Percentiles rank a stretch among this genome's conserved stretches.
phyloP scores from a whole-genome alignment of 2,113 vertebrate species.

The Rousettus leschenaultii region DNA sequence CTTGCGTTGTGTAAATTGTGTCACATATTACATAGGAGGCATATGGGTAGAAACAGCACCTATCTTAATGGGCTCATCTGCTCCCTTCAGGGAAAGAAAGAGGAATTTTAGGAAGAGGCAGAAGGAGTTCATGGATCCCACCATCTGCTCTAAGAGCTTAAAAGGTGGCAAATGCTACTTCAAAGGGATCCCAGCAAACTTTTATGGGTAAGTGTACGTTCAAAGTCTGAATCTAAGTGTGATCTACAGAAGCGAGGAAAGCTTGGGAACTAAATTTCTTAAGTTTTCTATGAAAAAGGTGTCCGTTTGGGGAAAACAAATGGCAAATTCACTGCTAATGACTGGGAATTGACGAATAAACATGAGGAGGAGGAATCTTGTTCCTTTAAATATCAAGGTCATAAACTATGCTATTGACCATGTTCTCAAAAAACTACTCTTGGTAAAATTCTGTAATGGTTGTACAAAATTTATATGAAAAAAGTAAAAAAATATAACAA shows the following conservation, averaged over 20 bases:
- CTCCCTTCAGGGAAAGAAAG: neutral
- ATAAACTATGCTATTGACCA: neutral
- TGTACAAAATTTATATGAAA: neutral
- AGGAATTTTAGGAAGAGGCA: neutral
- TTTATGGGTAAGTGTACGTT: neutral
- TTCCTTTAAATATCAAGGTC: neutral
- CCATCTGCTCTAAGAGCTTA: neutral
- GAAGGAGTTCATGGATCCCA: neutral
- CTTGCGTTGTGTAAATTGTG: neutral
- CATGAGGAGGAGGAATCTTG: neutral
- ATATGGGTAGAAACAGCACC: neutral
- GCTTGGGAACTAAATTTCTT: neutral
- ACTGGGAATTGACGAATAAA: neutral
- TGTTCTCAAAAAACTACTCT: neutral
- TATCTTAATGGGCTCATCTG: conserved; percentile 37
- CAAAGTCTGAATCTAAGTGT: neutral
- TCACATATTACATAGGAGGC: neutral
- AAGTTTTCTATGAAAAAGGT: neutral
- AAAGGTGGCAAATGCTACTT: conserved; percentile 41
- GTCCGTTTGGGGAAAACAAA: conserved; percentile 33
- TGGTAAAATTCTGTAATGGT: neutral
- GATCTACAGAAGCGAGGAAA: neutral
- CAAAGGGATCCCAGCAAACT: conserved; percentile 17
- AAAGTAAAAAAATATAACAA: neutral
- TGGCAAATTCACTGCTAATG: neutral